Conservation (phyloP, 2,113 vertebrate species). For the Acrocephalus kingi region DNA sequence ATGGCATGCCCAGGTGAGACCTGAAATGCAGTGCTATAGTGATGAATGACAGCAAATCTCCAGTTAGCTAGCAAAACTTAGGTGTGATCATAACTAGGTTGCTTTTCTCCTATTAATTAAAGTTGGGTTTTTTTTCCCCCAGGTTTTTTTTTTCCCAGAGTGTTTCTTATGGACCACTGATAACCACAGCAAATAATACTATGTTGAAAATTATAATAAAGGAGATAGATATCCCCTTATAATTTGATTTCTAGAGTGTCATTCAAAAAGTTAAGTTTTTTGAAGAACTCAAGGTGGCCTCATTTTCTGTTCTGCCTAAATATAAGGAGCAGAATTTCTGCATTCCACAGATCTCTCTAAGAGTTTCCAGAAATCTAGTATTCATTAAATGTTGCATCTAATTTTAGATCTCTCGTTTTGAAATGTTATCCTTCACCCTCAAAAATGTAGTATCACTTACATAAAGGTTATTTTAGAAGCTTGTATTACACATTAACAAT, state of each 20-base stretch:
- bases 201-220: constrained; percentile 35
- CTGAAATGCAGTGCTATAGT: background rate
- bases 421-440: constrained; percentile 17
- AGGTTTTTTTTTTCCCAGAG: background rate
- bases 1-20: background rate
- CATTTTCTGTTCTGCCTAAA: background rate
- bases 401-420: constrained; percentile 40
- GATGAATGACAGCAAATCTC: background rate
- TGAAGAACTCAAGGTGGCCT: background rate
- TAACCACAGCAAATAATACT: constrained; percentile 19
- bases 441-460: constrained; percentile 14
- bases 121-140: background rate
- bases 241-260: constrained; percentile 38
- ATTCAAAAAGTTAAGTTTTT: background rate
- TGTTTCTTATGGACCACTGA: background rate
- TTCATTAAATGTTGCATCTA: constrained; percentile 20
- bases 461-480: constrained; percentile 35
- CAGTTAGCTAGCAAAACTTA: background rate
- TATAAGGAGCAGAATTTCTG: background rate
- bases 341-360: background rate
- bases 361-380: background rate
- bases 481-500: constrained; percentile 16
- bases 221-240: background rate
- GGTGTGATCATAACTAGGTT: background rate
- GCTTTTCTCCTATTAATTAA: constrained; percentile 22